Conservation (phyloP, 2,113 vertebrate genomes). For the Eublepharis macularius region DNA sequence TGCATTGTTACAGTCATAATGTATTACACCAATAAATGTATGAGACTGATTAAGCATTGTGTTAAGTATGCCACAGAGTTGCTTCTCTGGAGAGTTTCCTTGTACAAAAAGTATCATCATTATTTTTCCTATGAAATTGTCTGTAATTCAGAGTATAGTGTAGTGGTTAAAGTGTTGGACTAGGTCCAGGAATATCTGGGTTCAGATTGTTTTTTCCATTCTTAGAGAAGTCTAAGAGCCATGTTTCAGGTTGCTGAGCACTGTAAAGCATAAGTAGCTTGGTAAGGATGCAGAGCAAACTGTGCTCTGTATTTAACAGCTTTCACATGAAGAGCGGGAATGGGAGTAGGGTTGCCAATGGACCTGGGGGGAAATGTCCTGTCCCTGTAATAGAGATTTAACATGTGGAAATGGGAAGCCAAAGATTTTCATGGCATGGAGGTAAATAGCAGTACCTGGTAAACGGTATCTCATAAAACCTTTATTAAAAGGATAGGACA, state of each 20-base stretch:
- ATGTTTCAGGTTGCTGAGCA: not conserved
- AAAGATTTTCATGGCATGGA: too few species aligned
- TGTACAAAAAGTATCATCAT: not conserved
- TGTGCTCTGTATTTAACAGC: not conserved
- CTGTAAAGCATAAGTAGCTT: not conserved
- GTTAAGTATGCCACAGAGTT: not conserved
- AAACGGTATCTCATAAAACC: too few species aligned
- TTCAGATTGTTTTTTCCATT: not conserved
- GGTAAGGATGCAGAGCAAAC: not conserved
- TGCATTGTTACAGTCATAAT: not conserved
- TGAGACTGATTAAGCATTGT: not conserved
- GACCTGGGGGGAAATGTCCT: not conserved
- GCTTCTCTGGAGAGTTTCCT: not conserved
- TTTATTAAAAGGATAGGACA: too few species aligned
- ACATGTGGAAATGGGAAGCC: too few species aligned
- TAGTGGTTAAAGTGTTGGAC: too few species aligned
- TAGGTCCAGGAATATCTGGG: too few species aligned
- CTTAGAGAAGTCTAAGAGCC: not conserved
- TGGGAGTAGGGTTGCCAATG: not conserved
- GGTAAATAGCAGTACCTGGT: too few species aligned
- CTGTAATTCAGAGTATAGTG: not conserved
- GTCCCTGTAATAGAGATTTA: too few species aligned
- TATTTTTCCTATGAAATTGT: not conserved
- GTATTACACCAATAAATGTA: not conserved
- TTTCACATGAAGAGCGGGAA: not conserved